phyloP scores from a whole-genome alignment of 2,797 vertebrate species.

The Acanthurus tractus region DNA sequence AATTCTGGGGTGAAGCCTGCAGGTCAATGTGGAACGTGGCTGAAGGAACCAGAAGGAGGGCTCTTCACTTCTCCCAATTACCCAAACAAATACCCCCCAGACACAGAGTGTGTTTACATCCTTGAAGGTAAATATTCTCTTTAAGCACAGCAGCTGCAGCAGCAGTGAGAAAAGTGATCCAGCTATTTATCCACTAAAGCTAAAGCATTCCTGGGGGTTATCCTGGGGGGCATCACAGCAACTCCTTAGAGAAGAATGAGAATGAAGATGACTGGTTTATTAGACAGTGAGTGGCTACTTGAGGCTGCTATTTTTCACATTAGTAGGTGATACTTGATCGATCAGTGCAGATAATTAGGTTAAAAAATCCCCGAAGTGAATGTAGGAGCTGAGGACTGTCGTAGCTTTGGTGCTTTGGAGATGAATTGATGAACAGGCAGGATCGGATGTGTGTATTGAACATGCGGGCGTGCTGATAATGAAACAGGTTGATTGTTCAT shows the following conservation, averaged over 20 bases:
- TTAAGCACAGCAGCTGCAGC: constrained; percentile 11
- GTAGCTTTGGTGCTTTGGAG: constrained; percentile 29
- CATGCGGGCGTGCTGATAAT: constrained; percentile 28
- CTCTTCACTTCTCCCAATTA: constrained; percentile 98
- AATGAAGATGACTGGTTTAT: constrained; percentile 7
- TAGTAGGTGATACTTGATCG: constrained; percentile 35
- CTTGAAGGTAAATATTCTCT: constrained; percentile 93
- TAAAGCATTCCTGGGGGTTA: constrained; percentile 2
- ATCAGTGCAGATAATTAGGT: constrained; percentile 41
- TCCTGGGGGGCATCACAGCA: not conserved
- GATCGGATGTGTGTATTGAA: constrained; percentile 38
- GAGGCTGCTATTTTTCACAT: constrained; percentile 32
- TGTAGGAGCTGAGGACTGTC: constrained; percentile 9
- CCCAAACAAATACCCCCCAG: constrained; percentile 98
- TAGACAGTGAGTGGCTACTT: constrained; percentile 26
- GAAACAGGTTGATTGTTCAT: constrained; percentile 44
- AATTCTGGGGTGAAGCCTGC: constrained; percentile 95
- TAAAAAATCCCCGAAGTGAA: constrained; percentile 44
- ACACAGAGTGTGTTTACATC: constrained; percentile 98
- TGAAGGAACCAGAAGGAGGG: constrained; percentile 96
- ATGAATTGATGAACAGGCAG: constrained; percentile 27
- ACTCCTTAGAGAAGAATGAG: constrained; percentile 6
- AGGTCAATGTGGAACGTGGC: constrained; percentile 97
- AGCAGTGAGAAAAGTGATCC: constrained; percentile 2
- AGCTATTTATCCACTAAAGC: constrained; percentile 18